Conservation (phyloP, 1,140 invertebrate genomes). For the Drosophila teissieri region DNA sequence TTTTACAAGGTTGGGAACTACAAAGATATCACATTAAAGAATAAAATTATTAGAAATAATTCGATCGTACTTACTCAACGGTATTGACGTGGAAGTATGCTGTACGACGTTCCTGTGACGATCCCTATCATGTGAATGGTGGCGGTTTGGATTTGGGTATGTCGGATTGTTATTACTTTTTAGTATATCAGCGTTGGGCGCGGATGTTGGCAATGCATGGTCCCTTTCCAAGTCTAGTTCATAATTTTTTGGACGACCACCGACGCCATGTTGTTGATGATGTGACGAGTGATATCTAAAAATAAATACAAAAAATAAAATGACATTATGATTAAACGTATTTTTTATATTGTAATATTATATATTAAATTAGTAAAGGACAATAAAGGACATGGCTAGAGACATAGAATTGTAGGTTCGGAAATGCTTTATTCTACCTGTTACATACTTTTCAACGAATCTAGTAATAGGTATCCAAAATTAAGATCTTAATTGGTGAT, state of each 20-base stretch:
- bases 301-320: constrained; percentile 14
- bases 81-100: constrained; percentile 74
- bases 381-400: no score
- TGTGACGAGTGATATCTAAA: constrained; percentile 68
- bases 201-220: constrained; percentile 89
- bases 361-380: no score
- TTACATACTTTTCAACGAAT: no score
- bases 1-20: constrained; percentile 84
- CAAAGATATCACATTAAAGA: constrained; percentile 5
- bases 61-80: constrained; percentile 82
- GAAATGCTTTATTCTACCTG: neutral
- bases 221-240: constrained; percentile 88
- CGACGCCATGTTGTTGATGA: constrained; percentile 62
- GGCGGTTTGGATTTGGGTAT: constrained; percentile 88
- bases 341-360: no score
- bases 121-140: constrained; percentile 76
- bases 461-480: no score
- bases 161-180: constrained; percentile 89
- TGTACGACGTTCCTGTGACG: constrained; percentile 70
- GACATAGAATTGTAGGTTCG: neutral
- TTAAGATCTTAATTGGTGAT: no score
- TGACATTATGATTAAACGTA: no score
- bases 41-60: neutral
- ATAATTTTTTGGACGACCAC: constrained; percentile 85
- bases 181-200: constrained; percentile 89